phyloP scores from a whole-genome alignment of 2,888 invertebrate species.

The Drosophila planitibia region DNA sequence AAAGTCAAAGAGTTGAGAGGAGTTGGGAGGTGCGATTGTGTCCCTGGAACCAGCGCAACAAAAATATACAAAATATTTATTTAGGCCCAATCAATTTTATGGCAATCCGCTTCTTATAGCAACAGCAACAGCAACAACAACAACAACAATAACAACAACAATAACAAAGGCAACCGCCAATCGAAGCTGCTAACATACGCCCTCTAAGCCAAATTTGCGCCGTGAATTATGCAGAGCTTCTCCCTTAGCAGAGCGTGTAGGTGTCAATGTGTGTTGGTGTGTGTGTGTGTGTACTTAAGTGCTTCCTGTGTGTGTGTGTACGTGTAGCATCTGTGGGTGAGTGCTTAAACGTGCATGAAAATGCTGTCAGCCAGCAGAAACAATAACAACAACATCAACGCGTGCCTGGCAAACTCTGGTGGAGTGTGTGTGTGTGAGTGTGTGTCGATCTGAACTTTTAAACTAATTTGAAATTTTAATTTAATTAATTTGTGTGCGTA shows the following conservation, averaged over 20 bases:
- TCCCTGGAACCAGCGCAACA: constrained; percentile 20
- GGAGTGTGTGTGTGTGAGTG: constrained; percentile 2
- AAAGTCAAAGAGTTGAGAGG: constrained; percentile 48
- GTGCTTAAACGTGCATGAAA: constrained; percentile 74
- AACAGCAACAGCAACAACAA: constrained; percentile 14
- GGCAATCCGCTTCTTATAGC: constrained; percentile 67
- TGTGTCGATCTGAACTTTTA: constrained; percentile 57
- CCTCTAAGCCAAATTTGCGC: constrained; percentile 48
- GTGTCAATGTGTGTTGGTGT: not conserved
- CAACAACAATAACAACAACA: constrained; percentile 25
- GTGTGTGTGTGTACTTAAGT: constrained; percentile 29
- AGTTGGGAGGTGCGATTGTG: constrained; percentile 9
- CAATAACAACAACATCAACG: constrained; percentile 35
- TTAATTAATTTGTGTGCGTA: constrained; percentile 69
- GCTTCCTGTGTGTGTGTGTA: constrained; percentile 19
- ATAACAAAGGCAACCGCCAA: constrained; percentile 16
- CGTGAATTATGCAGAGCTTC: constrained; percentile 67
- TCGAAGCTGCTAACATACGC: constrained; percentile 9
- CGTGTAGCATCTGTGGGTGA: constrained; percentile 6
- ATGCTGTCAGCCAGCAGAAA: constrained; percentile 44
- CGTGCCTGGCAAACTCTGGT: constrained; percentile 32
- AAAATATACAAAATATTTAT: constrained; percentile 69
- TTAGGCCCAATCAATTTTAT: constrained; percentile 80
- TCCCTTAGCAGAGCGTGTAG: constrained; percentile 14
- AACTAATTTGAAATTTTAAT: constrained; percentile 77